Evolutionary conservation across 2,113 vertebrate species (phyloP).

Genomic region (Onychorhynchus coronatus): DNA sequence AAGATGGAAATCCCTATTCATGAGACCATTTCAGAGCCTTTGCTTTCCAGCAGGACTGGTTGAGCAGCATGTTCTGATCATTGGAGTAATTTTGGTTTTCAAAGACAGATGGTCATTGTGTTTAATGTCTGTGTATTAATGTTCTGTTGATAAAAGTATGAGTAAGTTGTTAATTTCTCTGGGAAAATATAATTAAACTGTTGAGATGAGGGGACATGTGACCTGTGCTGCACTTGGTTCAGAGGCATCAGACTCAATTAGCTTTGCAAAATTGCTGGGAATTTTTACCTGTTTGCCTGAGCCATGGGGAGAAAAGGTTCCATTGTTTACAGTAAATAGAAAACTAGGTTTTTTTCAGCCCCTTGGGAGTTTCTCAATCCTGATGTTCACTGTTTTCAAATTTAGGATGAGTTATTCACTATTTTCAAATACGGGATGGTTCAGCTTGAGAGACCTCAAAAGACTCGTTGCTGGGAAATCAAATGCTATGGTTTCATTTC

Average conservation of each 20-base stretch:
- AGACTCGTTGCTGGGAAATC: background rate
- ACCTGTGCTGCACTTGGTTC: background rate
- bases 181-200: background rate
- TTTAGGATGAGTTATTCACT: background rate
- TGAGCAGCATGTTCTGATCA: background rate
- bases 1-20: conserved; percentile 53
- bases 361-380: background rate
- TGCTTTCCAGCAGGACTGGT: conserved; percentile 19
- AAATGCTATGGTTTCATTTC: background rate
- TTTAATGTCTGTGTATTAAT: conserved; percentile 25
- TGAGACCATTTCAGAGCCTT: background rate
- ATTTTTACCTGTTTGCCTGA: background rate
- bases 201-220: background rate
- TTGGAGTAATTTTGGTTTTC: background rate
- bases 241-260: background rate
- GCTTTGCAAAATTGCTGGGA: background rate
- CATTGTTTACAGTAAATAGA: background rate
- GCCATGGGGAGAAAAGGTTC: background rate
- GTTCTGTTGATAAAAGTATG: conserved; percentile 39
- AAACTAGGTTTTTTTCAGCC: background rate
- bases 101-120: conserved; percentile 31
- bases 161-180: conserved; percentile 25
- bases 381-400: background rate
- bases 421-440: too few species aligned
- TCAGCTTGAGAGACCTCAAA: background rate